Base-by-base conservation (phyloP, 1,140 invertebrate species). In the Rhizoglyphus robini region DNA sequence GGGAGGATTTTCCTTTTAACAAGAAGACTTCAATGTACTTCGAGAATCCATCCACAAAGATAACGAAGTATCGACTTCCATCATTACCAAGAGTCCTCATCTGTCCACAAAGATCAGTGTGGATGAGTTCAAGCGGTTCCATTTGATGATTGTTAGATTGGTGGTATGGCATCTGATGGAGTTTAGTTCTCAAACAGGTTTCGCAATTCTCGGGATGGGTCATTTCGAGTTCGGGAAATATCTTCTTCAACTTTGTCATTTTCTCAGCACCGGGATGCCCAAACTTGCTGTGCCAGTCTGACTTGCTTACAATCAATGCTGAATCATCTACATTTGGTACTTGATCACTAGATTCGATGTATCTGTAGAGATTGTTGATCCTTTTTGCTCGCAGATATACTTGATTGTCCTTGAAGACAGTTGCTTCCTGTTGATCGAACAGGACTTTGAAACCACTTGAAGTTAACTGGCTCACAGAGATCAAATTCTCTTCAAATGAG, bases 11-110 rank as follows among this genome's bases (percentile, higher is more conserved):
- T 23, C 41, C 29, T 36, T 49, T 65, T 1, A 68, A 2, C 2
- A 68, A 65, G 41, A 30, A 38, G 13, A 65, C 25, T 0, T 20
- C 18, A 38, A 25, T 13, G 31, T 47, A 65, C 23, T 32, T n/a
- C 1, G 62, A 60, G 13, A 29, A 38, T 32, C 61, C 63, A 23
- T 68, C 67, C 3, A 58, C 38, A 25, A 64, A 48, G 3, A 32
- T 23, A 48, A 68, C 38, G 61, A 46, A 68, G 59, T 65, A 68
- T 4, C 29, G 5, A 11, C 2, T 47, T 29, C 67, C 67, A 34
- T 25, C 54, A 18, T 48, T 4, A 2, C 36, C 36, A 4, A 31
- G 8, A 27, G 41, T 11, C 25, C 11, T 5, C 15, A 61, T 66
- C 30, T 51, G 57, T 23, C 54, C 65, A 29, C 23, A 27, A 58